Evolutionary conservation across 1,140 invertebrate species (phyloP).

Genomic region (Penaeus indicus): DNA sequence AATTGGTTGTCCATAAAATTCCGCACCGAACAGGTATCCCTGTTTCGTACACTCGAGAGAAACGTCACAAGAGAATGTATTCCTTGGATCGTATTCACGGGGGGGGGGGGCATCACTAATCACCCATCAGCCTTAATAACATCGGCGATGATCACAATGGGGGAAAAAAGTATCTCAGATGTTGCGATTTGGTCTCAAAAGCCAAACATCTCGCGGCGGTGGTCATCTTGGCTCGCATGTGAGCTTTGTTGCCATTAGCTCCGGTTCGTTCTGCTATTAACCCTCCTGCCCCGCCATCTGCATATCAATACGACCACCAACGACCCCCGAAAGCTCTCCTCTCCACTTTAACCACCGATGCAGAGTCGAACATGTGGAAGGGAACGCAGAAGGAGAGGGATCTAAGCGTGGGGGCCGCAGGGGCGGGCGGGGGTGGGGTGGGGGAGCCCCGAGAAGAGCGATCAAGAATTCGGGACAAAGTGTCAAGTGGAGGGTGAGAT

Average conservation of each 20-base stretch:
- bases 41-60: no score
- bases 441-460: neutral
- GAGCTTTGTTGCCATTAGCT: conserved; percentile 29
- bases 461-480: neutral
- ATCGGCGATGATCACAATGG: no score
- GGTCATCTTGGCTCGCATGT: conserved; percentile 19
- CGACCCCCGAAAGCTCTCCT: neutral
- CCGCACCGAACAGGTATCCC: no score
- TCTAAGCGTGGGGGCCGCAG: neutral
- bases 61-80: no score
- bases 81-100: no score
- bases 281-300: conserved; percentile 37
- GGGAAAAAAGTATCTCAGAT: neutral
- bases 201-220: conserved; percentile 22
- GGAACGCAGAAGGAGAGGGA: neutral
- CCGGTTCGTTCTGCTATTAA: conserved; percentile 11
- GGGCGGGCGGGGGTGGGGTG: neutral
- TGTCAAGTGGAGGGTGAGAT: neutral
- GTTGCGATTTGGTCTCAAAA: neutral
- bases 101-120: no score
- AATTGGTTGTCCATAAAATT: no score
- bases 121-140: no score
- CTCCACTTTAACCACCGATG: neutral
- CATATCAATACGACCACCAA: conserved; percentile 51
- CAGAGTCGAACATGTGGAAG: neutral